phyloP scores from a whole-genome alignment of 2,888 invertebrate genomes.

The Hydrotaea cyrtoneurina region DNA sequence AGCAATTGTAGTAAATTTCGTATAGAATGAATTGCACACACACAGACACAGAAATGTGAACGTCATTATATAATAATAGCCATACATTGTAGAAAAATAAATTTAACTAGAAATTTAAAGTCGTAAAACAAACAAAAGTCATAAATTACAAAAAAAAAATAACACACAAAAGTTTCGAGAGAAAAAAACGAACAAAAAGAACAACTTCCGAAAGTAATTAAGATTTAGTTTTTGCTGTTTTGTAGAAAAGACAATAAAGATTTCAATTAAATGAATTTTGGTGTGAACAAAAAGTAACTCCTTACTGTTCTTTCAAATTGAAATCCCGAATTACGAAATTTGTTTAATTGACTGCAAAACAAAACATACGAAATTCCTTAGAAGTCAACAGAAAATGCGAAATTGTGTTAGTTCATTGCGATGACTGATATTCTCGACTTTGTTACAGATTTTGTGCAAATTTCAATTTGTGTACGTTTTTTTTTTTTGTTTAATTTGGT shows the following conservation, averaged over 20 bases:
- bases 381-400: neutral
- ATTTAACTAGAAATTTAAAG: conserved; percentile 35
- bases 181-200: neutral
- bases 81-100: neutral
- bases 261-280: neutral
- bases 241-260: too few species aligned
- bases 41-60: neutral
- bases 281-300: neutral
- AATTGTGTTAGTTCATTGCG: too few species aligned
- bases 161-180: too few species aligned
- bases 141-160: conserved; percentile 28
- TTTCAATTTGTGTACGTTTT: neutral
- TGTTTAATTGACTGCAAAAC: neutral
- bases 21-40: neutral
- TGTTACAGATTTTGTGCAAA: neutral
- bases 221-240: neutral
- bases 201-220: conserved; percentile 58
- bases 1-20: conserved; percentile 51
- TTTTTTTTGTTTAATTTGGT: conserved; percentile 20
- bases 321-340: too few species aligned
- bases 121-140: conserved; percentile 25
- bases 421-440: too few species aligned
- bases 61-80: conserved; percentile 30
- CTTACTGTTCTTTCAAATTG: too few species aligned
- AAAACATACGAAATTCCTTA: neutral